Conservation (phyloP, 2,113 vertebrate species). For the Narcine bancroftii region DNA sequence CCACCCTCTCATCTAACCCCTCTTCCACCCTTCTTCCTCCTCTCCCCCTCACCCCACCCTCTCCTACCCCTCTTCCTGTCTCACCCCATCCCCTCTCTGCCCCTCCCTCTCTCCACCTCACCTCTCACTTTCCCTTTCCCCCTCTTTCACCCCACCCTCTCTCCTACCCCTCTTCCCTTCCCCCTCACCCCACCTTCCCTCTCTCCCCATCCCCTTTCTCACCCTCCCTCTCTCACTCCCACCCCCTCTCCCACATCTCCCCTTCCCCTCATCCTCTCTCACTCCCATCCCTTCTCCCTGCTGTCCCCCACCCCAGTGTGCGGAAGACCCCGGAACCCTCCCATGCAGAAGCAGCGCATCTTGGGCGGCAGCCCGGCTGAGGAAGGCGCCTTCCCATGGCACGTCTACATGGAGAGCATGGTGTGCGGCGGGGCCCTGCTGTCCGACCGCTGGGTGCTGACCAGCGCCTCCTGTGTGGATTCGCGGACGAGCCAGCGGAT, state of each 20-base stretch:
- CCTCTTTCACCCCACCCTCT: background rate
- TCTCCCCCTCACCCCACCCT: too few species aligned
- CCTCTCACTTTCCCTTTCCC: background rate
- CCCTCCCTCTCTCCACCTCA: too few species aligned
- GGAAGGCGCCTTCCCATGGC: slow-evolving; percentile 60
- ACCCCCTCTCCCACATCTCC: background rate
- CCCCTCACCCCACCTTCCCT: background rate
- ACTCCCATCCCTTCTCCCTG: background rate
- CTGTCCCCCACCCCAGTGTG: slow-evolving; percentile 50
- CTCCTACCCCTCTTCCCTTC: background rate
- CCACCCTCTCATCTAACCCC: too few species aligned
- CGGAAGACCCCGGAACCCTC: slow-evolving; percentile 48
- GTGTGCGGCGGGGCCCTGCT: slow-evolving; percentile 56
- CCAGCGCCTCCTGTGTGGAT: slow-evolving; percentile 59
- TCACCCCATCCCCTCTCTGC: too few species aligned
- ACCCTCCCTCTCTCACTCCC: background rate
- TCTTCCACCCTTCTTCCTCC: too few species aligned
- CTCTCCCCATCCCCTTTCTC: too few species aligned
- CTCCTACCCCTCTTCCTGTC: too few species aligned
- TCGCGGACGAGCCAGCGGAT: slow-evolving; percentile 39
- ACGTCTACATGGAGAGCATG: slow-evolving; percentile 49
- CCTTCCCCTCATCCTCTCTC: background rate
- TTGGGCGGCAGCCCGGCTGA: slow-evolving; percentile 50
- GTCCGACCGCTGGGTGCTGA: slow-evolving; percentile 64
- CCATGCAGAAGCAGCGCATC: slow-evolving; percentile 44